phyloP scores from a whole-genome alignment of 2,113 vertebrate genomes.

The Ovis canadensis region DNA sequence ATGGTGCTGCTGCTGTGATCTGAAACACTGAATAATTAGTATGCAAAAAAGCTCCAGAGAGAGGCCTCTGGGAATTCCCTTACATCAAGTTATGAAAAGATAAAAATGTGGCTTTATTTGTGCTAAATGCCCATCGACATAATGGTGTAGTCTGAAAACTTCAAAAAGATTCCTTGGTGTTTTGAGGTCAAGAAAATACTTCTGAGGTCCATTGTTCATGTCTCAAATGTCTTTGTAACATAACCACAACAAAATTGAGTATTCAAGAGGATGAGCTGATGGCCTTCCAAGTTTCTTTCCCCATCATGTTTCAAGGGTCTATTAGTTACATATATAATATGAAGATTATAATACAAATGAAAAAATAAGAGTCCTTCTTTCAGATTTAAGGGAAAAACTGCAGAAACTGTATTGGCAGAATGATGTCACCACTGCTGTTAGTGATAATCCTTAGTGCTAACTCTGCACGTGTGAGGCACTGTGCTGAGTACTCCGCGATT shows the following conservation, averaged over 20 bases:
- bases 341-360: neutral
- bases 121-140: slow-evolving; percentile 24
- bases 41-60: slow-evolving; percentile 71
- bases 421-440: neutral
- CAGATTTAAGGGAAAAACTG: neutral
- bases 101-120: slow-evolving; percentile 34
- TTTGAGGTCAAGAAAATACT: slow-evolving; percentile 6
- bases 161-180: slow-evolving; percentile 12
- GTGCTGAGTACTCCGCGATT: rapidly evolving
- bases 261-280: neutral
- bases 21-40: slow-evolving; percentile 73
- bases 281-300: neutral
- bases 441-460: no score
- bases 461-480: rapidly evolving
- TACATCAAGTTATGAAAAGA: slow-evolving; percentile 22
- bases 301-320: neutral
- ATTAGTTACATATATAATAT: neutral
- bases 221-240: neutral
- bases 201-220: neutral
- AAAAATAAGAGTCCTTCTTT: neutral
- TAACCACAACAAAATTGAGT: neutral
- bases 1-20: slow-evolving; percentile 84
- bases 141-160: slow-evolving; percentile 36
- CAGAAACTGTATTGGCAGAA: neutral
- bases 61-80: slow-evolving; percentile 71